Evolutionary conservation across 1,140 invertebrate genomes (phyloP).

Genomic region (Leptinotarsa defecta): DNA sequence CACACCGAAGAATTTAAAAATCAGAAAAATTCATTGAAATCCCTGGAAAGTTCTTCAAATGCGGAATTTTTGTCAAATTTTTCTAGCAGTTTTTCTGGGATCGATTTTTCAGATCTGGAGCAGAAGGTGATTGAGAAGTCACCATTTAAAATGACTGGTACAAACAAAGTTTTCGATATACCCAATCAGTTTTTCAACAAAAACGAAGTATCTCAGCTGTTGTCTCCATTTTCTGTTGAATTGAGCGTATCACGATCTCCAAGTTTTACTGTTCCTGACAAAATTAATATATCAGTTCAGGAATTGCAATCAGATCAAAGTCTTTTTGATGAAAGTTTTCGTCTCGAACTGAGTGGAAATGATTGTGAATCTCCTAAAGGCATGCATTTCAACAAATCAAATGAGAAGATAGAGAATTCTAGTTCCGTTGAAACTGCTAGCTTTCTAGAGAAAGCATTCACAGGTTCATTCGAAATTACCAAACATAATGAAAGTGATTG

Average conservation of each 20-base stretch:
- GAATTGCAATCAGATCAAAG: constrained; percentile 34
- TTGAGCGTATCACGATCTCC: constrained; percentile 27
- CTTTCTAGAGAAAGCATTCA: constrained; percentile 13
- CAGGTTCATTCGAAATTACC: neutral
- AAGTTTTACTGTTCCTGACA: neutral
- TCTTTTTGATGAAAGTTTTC: constrained; percentile 38
- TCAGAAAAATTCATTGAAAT: neutral
- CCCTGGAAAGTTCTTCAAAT: neutral
- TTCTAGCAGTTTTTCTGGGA: constrained; percentile 19
- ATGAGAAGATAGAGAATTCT: neutral
- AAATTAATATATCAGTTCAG: constrained; percentile 9
- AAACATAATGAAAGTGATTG: neutral
- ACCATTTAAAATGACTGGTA: neutral
- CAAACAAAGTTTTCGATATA: neutral
- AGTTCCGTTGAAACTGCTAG: neutral
- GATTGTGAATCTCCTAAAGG: constrained; percentile 9
- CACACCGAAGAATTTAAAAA: neutral
- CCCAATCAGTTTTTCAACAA: neutral
- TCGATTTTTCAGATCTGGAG: constrained; percentile 27
- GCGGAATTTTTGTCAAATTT: neutral
- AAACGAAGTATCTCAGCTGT: constrained; percentile 15
- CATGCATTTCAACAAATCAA: neutral
- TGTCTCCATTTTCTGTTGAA: constrained; percentile 22
- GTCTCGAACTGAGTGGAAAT: constrained; percentile 10
- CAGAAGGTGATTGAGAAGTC: constrained; percentile 16